Evolutionary conservation across 2,888 invertebrate species (phyloP).

Genomic region (Arenicola marina): DNA sequence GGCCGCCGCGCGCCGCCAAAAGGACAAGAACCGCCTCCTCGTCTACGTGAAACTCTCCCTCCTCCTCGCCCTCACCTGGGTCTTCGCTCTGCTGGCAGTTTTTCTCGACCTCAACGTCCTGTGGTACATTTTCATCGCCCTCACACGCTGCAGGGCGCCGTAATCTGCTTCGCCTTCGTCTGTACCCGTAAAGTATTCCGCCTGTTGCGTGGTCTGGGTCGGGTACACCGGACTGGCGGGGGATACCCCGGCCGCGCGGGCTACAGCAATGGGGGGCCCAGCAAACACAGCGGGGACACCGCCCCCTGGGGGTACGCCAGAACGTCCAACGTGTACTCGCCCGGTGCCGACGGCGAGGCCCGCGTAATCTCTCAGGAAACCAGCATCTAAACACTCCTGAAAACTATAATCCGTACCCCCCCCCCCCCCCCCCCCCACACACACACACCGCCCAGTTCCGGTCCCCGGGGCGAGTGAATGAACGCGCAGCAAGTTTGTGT

Average conservation of each 20-base stretch:
- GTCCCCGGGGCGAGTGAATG: too few relatives aligned
- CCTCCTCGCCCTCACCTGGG: conserved; percentile 64
- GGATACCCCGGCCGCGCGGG: background rate
- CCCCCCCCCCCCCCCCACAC: too few relatives aligned
- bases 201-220: conserved; percentile 9
- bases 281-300: background rate
- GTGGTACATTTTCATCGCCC: conserved; percentile 63
- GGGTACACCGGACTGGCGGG: background rate
- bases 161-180: conserved; percentile 62
- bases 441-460: too few relatives aligned
- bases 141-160: conserved; percentile 67
- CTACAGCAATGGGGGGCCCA: background rate
- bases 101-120: conserved; percentile 48
- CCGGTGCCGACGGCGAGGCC: background rate
- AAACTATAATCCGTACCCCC: too few relatives aligned
- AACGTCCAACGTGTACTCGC: background rate
- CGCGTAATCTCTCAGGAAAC: conserved; percentile 3
- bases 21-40: conserved; percentile 19
- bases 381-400: conserved; percentile 5
- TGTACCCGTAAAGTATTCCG: conserved; percentile 44
- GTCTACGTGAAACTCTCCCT: conserved; percentile 37
- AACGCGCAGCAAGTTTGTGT: too few relatives aligned
- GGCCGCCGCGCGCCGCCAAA: conserved; percentile 4
- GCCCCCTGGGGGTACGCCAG: background rate
- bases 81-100: conserved; percentile 61